These are phyloP conservation scores for Biston betularia DNA, from an alignment of 2,888 invertebrate genomes.

Conservation along the genomic window DNA sequence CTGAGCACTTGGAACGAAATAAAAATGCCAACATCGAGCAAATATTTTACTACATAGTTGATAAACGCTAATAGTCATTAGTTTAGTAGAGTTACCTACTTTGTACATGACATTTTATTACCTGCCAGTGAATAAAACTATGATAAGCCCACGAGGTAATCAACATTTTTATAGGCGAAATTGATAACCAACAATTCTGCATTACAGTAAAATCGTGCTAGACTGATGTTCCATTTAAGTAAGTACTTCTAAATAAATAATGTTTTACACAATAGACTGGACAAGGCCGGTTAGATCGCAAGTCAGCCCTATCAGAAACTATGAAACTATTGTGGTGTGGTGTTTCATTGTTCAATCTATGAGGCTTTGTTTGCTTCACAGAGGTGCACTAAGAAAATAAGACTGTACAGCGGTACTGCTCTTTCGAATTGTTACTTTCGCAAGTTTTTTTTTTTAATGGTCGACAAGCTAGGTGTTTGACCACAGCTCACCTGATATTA, in stretches of 20 bases:
- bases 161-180: too few relatives aligned
- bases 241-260: conserved; percentile 8
- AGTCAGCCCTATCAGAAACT: conserved; percentile 51
- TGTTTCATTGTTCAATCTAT: conserved; percentile 58
- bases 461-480: too few relatives aligned
- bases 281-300: conserved; percentile 60
- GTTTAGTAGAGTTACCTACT: too few relatives aligned
- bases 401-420: background rate
- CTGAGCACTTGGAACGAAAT: background rate
- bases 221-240: conserved; percentile 8
- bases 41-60: background rate
- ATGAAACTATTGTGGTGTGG: conserved; percentile 48
- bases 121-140: too few relatives aligned
- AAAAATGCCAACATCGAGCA: too few relatives aligned
- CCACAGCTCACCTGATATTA: too few relatives aligned
- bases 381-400: conserved; percentile 41
- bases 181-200: background rate
- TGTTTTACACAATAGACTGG: conserved; percentile 58
- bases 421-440: conserved; percentile 1
- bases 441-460: too few relatives aligned
- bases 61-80: background rate
- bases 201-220: background rate
- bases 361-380: conserved; percentile 51
- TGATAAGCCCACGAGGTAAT: background rate
- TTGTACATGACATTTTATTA: too few relatives aligned